Percentiles rank a stretch among this genome's conserved stretches.
phyloP scores from a whole-genome alignment of 2,888 invertebrate genomes.

The Macaria liturata region DNA sequence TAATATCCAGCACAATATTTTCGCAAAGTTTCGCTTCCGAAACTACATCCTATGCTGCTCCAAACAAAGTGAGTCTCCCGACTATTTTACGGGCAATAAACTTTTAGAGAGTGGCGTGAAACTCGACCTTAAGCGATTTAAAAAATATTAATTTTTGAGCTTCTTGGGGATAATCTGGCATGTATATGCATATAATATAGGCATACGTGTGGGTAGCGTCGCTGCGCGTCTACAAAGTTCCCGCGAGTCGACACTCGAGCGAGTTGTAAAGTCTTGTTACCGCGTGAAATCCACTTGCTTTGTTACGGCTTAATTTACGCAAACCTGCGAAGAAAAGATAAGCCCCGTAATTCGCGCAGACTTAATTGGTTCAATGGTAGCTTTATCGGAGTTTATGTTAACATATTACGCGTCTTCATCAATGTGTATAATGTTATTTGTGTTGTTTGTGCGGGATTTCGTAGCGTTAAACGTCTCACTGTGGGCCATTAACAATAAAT shows the following conservation, averaged over 20 bases:
- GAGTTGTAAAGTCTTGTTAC: slow-evolving; percentile 51
- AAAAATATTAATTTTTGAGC: slow-evolving; percentile 54
- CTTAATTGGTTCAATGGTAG: slow-evolving; percentile 46
- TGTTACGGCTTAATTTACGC: slow-evolving; percentile 49
- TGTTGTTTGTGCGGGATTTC: slow-evolving; percentile 61
- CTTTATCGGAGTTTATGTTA: slow-evolving; percentile 35
- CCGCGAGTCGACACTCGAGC: slow-evolving; percentile 42
- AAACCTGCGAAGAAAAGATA: slow-evolving; percentile 44
- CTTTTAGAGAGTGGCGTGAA: slow-evolving; percentile 48
- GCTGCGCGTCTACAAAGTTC: slow-evolving; percentile 56
- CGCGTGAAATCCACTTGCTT: slow-evolving; percentile 49
- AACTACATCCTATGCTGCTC: slow-evolving; percentile 60
- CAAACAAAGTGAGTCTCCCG: slow-evolving; percentile 64
- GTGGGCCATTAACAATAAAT: slow-evolving; percentile 75
- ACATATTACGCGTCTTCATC: slow-evolving; percentile 31
- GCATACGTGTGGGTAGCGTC: slow-evolving; percentile 30
- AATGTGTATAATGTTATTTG: slow-evolving; percentile 41
- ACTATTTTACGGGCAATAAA: slow-evolving; percentile 71
- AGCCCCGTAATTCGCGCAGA: slow-evolving; percentile 40
- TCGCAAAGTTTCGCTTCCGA: slow-evolving; percentile 65
- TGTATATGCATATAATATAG: slow-evolving; percentile 7
- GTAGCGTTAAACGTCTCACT: slow-evolving; percentile 64
- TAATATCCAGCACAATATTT: slow-evolving; percentile 73
- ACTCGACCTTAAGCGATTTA: slow-evolving; percentile 48
- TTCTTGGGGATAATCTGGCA: slow-evolving; percentile 27